A percentile compares a stretch with the other conserved stretches of the same genome.
Conservation (phyloP, 2,888 invertebrate genomes). For the Apamea anceps region DNA sequence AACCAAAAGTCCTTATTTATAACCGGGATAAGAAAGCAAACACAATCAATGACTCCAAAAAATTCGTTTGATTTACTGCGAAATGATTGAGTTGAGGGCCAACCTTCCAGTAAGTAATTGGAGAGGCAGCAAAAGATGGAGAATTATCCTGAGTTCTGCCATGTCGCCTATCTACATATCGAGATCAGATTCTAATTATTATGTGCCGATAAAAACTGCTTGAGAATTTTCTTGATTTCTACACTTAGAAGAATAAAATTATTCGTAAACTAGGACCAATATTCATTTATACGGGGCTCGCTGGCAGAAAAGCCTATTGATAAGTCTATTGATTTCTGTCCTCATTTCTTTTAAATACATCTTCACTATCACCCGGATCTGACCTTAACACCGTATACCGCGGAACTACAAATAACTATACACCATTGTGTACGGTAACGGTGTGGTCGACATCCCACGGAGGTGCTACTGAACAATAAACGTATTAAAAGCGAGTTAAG, state of each 20-base stretch:
- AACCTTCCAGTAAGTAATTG: background rate
- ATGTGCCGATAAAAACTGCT: background rate
- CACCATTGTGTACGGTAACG: conserved; percentile 55
- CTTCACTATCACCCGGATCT: conserved; percentile 49
- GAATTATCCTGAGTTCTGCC: background rate
- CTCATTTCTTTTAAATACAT: conserved; percentile 36
- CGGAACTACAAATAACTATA: conserved; percentile 28
- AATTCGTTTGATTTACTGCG: background rate
- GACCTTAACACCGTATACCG: conserved; percentile 44
- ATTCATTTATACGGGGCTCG: background rate
- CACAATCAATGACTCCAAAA: background rate
- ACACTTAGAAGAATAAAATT: background rate
- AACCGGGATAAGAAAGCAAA: background rate
- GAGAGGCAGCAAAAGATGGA: background rate
- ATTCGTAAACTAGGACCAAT: background rate
- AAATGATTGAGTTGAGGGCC: background rate
- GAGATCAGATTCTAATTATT: no score
- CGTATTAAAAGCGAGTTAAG: conserved; percentile 58
- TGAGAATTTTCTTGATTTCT: background rate
- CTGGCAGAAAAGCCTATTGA: background rate
- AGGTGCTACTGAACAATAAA: conserved; percentile 33
- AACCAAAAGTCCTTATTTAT: background rate
- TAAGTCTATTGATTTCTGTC: conserved; percentile 19
- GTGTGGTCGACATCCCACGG: conserved; percentile 61
- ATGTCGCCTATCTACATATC: background rate